Percentiles rank a stretch among this genome's conserved stretches.
Conservation (phyloP, 2,113 vertebrate genomes). For the Macroglossus sobrinus region DNA sequence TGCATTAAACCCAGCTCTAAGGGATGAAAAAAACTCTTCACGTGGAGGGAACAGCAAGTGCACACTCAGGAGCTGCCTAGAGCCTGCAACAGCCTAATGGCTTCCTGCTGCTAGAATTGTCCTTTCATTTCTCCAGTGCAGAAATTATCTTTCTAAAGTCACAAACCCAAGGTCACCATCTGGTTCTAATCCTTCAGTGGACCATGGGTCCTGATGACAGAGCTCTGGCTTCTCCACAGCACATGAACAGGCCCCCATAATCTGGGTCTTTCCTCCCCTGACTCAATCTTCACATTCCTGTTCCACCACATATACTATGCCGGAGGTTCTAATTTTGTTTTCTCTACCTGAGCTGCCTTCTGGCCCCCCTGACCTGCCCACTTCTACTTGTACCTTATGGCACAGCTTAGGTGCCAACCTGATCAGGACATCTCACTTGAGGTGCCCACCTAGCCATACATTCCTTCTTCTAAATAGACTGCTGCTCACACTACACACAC, state of each 20-base stretch:
- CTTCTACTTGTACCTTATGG: neutral
- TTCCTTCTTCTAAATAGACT: neutral
- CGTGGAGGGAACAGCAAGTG: neutral
- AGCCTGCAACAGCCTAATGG: neutral
- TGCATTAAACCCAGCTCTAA: no score
- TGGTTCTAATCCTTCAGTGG: neutral
- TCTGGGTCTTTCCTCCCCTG: neutral
- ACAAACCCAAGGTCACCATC: neutral
- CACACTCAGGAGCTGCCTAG: fast-evolving
- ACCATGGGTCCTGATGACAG: neutral
- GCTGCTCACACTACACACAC: neutral
- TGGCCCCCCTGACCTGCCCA: neutral
- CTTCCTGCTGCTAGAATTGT: neutral
- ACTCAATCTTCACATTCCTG: fast-evolving
- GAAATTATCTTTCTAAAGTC: neutral
- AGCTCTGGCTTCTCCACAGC: neutral
- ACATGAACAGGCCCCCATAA: neutral
- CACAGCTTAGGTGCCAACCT: neutral
- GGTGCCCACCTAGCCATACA: no score
- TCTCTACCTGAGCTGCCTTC: neutral
- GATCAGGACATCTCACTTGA: neutral
- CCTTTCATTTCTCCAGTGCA: neutral
- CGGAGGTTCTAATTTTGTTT: neutral
- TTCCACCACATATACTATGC: neutral
- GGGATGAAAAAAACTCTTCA: neutral